Percentiles rank a stretch among this genome's conserved stretches.
Evolutionary conservation across 2,797 vertebrate species (phyloP).

Genomic region (Pangasius krempfi): DNA sequence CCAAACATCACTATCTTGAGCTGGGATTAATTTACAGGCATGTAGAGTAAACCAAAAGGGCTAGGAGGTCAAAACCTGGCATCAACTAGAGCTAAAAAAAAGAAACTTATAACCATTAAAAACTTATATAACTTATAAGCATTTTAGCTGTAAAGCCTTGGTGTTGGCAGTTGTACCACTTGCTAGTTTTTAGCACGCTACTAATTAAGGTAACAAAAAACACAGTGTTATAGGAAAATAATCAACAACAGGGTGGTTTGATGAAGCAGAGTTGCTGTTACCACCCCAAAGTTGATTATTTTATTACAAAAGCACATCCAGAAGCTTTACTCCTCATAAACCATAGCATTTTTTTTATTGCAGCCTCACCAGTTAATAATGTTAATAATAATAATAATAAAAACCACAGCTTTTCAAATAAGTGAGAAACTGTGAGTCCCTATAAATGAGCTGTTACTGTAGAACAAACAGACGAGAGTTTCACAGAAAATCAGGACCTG

Average conservation of each 20-base stretch:
- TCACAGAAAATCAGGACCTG: background rate
- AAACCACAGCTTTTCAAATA: background rate
- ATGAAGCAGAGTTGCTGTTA: too few species aligned
- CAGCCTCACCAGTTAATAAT: background rate
- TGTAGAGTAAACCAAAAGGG: background rate
- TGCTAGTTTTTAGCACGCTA: background rate
- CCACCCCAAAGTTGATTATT: too few species aligned
- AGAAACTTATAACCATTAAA: background rate
- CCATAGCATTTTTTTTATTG: background rate
- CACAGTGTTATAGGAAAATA: background rate
- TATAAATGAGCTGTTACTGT: background rate
- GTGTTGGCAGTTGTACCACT: background rate
- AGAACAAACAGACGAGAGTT: background rate
- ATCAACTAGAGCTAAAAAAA: background rate
- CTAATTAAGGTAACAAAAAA: background rate
- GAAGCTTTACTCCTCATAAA: too few species aligned
- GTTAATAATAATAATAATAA: background rate
- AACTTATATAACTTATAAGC: too few species aligned
- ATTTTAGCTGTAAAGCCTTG: background rate
- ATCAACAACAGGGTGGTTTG: too few species aligned
- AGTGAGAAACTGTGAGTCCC: background rate
- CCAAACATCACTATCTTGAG: background rate
- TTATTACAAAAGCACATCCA: too few species aligned
- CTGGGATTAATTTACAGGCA: background rate
- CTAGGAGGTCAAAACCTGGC: background rate